phyloP scores from a whole-genome alignment of 2,797 vertebrate species.

The Argyrosomus regius region DNA sequence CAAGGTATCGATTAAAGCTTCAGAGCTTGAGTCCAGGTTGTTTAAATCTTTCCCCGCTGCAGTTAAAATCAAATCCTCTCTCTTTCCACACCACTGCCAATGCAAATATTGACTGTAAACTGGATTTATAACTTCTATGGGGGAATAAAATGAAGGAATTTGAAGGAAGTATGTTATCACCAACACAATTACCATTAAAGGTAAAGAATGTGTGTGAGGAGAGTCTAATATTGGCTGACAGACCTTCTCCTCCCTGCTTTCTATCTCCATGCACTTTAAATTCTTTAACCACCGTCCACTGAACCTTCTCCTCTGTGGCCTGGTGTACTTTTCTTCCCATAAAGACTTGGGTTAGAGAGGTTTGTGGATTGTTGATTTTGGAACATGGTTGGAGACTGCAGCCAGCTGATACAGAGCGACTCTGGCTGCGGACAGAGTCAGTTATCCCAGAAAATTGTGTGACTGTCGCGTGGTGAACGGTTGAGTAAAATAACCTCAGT shows the following conservation, averaged over 20 bases:
- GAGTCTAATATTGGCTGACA: neutral
- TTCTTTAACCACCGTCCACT: slow-evolving; percentile 41
- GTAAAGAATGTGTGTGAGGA: slow-evolving; percentile 6
- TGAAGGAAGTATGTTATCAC: neutral
- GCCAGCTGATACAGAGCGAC: slow-evolving; percentile 41
- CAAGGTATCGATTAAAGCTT: slow-evolving; percentile 31
- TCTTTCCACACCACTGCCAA: slow-evolving; percentile 19
- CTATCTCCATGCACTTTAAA: slow-evolving; percentile 31
- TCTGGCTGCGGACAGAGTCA: slow-evolving; percentile 13
- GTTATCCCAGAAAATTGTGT: slow-evolving; percentile 18
- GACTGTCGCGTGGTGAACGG: slow-evolving; percentile 40
- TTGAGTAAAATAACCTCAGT: slow-evolving; percentile 36
- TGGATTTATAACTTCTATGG: slow-evolving; percentile 12
- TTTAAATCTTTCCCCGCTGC: slow-evolving; percentile 47
- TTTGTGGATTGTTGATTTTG: slow-evolving; percentile 66
- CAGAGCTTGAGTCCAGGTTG: slow-evolving; percentile 13
- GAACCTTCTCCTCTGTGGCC: slow-evolving; percentile 48
- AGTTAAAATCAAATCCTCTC: slow-evolving; percentile 10
- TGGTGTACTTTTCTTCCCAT: slow-evolving; percentile 52
- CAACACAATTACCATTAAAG: slow-evolving; percentile 6
- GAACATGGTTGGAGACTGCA: slow-evolving; percentile 9
- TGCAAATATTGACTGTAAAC: slow-evolving; percentile 21
- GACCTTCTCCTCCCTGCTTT: slow-evolving; percentile 3
- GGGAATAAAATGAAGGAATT: slow-evolving; percentile 34
- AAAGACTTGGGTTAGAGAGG: slow-evolving; percentile 54